Evolutionary conservation across 2,797 vertebrate genomes (phyloP), one percentile per base, ranked within the genome.

Genomic region (Pelobates cultripes): DNA sequence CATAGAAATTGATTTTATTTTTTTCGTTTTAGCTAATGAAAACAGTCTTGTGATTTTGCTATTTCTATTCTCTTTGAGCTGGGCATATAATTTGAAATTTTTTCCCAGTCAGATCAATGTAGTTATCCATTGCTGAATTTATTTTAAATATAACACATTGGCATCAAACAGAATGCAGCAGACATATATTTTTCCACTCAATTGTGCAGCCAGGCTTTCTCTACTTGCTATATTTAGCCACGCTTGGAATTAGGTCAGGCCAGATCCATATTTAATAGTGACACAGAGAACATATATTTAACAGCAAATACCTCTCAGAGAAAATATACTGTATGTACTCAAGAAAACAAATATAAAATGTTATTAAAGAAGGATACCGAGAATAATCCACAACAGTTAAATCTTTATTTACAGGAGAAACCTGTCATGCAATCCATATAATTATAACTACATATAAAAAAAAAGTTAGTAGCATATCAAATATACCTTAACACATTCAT

Each of bases 261-360:
- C n/a, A 28, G 73, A 75, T 79, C 77, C 77, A 84, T 84, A 84
- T 79, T 84, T 84, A 84, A 84, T 79, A 84, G 60, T 78, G 43
- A 75, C 82, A 79, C 45, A 84, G 47, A 78, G 43, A 84, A 67
- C 64, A 79, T 71, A 71, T 12, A 45, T 84, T 70, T 66, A 75
- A 57, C 44, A 57, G 69, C 17, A 73, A 72, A 82, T 73, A 72
- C n/a, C 42, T 53, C 47, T 77, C 13, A 13, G 64, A 40, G 12
- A 55, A 9, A 57, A 57, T 57, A 12, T 51, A 51, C 47, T 6
- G 47, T 51, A 10, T 57, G 4, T 64, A 14, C 61, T 12, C n/a
- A 64, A 4, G 61, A 64, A 40, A 64, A 64, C 4, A 64, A 17
- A 64, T 2, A 51, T 3, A 68, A 55, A 80, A 68, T 73, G 43